phyloP scores from a whole-genome alignment of 2,888 invertebrate genomes.

The Spatulosminthurus flaviceps region DNA sequence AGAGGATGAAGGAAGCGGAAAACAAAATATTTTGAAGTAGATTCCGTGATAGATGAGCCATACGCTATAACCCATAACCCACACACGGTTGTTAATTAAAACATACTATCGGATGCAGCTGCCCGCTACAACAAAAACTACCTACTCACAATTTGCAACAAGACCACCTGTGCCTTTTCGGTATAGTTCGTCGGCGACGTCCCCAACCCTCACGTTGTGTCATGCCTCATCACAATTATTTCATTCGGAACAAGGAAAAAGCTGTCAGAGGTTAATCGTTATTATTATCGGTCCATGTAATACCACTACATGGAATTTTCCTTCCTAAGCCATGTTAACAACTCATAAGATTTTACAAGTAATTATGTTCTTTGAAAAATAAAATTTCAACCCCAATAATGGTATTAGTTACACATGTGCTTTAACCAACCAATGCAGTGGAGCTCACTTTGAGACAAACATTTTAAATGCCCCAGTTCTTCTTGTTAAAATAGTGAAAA shows the following conservation, averaged over 20 bases:
- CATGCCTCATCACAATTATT: conserved; percentile 43
- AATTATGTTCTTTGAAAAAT: no score
- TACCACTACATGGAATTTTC: no score
- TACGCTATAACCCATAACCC: neutral
- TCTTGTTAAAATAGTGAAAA: no score
- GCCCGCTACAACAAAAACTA: conserved; percentile 7
- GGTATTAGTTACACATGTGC: no score
- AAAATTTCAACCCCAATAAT: no score
- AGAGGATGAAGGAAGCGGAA: conserved; percentile 1
- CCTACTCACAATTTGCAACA: conserved; percentile 44
- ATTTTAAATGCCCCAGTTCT: no score
- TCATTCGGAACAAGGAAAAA: conserved; percentile 36
- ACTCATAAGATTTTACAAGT: no score
- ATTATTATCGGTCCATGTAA: neutral
- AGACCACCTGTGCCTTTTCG: conserved; percentile 34
- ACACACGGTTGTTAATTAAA: conserved; percentile 17
- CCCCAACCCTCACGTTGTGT: neutral
- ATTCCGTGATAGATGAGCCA: conserved; percentile 22
- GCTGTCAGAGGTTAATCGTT: conserved; percentile 21
- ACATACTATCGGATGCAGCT: conserved; percentile 42
- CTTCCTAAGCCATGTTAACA: no score
- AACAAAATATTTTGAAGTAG: conserved; percentile 25
- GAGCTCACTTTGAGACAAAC: no score
- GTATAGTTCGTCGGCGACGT: neutral
- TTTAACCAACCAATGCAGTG: no score